Base-by-base conservation (phyloP, 23 tunicate genomes). In the Trididemnum clinides region DNA sequence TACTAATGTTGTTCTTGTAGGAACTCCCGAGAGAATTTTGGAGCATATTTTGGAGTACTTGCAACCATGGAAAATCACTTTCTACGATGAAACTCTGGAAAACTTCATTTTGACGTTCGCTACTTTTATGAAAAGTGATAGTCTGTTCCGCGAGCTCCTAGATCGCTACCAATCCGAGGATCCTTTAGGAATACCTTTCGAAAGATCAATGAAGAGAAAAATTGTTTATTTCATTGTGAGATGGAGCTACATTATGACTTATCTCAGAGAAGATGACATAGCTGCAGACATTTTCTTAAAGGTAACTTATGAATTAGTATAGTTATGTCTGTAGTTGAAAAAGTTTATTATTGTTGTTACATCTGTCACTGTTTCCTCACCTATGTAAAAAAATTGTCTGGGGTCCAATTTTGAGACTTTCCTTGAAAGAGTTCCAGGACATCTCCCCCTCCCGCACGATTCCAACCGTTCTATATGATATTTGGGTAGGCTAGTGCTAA, bases 221-320 rank as follows among this genome's bases (percentile, higher is more conserved):
- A 92, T 94, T 5, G 94, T 94, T 29, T 94, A 89, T 35, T 89
- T 94, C 39, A 90, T 89, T 38, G 94, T 94, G 1, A 81, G 98
- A 50, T 94, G 98, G 98, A 94, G 98, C 82, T 85, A 94, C 81
- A 94, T 94, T 28, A 30, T 77, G 5, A 85, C 98, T n/a, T 80
- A 94, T 39, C 33, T 86, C 23, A 80, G 87, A 51, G 22, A 33
- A 30, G 87, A 76, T 2, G 87, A 89, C 32, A 78, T 38, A 0
- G 85, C 71, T 0, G 50, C 83, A 27, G 82, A 83, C 2, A 25
- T 44, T 0, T 89, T 94, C 69, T 26, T 94, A 10, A 66, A 89
- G 88, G 98, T 92, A 37, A 71, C 81, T n/a, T n/a, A n/a, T n/a
- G n/a, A n/a, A n/a, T n/a, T n/a, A n/a, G n/a, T n/a, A n/a, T n/a